Evolutionary conservation across 92 coral and sea anemone genomes (phyloP).

Genomic region (Heteractis magnifica): DNA sequence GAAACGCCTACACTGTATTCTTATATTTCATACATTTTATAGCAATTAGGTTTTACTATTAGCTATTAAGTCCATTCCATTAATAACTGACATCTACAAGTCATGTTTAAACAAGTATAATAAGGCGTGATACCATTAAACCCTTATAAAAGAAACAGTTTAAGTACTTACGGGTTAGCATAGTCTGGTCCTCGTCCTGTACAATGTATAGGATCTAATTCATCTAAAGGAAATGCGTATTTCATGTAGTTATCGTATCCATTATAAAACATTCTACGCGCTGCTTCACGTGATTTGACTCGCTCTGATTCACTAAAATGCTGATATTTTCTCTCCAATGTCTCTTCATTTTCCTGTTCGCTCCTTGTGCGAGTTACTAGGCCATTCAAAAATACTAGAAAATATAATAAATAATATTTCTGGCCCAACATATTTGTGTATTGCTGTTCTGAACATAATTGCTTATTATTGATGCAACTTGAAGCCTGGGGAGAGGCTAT

Average conservation of each 20-base stretch:
- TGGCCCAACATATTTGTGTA: background rate
- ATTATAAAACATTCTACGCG: constrained; percentile 86
- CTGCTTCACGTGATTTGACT: constrained; percentile 71
- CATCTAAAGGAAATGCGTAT: constrained; percentile 93
- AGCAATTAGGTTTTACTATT: background rate
- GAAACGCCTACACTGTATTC: no score
- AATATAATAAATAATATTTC: constrained; percentile 3
- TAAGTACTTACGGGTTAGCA: constrained; percentile 80
- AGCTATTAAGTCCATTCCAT: background rate
- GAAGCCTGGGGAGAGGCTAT: constrained; percentile 9
- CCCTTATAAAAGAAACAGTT: background rate
- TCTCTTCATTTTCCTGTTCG: constrained; percentile 10
- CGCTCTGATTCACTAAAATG: constrained; percentile 80
- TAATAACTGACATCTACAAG: background rate
- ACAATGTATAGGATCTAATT: constrained; percentile 95
- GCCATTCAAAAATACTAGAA: constrained; percentile 3
- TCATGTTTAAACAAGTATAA: background rate
- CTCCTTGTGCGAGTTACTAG: background rate
- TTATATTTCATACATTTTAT: no score
- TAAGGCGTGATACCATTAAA: background rate
- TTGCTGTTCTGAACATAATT: background rate
- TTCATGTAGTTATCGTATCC: constrained; percentile 95
- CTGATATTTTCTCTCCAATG: constrained; percentile 48
- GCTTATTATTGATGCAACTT: background rate
- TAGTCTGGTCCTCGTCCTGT: constrained; percentile 95